Evolutionary conservation across 2,888 invertebrate genomes (phyloP).

Genomic region (Diabrotica balteata): DNA sequence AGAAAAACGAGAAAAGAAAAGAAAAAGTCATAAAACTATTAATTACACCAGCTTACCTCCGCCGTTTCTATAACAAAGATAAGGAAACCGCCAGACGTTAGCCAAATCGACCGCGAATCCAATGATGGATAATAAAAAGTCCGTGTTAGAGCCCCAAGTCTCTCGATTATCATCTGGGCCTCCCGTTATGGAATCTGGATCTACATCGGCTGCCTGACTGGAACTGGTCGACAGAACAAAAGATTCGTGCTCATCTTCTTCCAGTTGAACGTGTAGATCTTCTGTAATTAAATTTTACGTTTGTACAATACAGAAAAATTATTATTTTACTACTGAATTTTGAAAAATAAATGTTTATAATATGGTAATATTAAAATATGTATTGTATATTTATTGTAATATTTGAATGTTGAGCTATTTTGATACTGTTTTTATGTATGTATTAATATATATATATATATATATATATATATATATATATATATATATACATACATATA

Average conservation of each 20-base stretch:
- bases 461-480: too few relatives aligned
- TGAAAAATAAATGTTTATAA: too few relatives aligned
- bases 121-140: constrained; percentile 83
- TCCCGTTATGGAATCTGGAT: constrained; percentile 52
- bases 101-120: constrained; percentile 86
- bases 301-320: too few relatives aligned
- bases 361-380: too few relatives aligned
- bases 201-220: constrained; percentile 57
- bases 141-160: constrained; percentile 82
- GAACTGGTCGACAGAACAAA: constrained; percentile 58
- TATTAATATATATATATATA: too few relatives aligned
- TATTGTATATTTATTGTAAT: too few relatives aligned
- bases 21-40: constrained; percentile 30
- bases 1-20: constrained; percentile 18
- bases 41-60: constrained; percentile 65
- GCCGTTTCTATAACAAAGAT: constrained; percentile 79
- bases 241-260: constrained; percentile 60
- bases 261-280: constrained; percentile 60
- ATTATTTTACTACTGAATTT: too few relatives aligned
- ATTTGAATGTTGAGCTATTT: neutral
- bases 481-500: too few relatives aligned
- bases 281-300: constrained; percentile 43
- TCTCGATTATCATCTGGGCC: constrained; percentile 68
- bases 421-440: too few relatives aligned
- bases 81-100: constrained; percentile 87